phyloP scores from a whole-genome alignment of 2,113 vertebrate genomes.

The Vireo altiloquus region DNA sequence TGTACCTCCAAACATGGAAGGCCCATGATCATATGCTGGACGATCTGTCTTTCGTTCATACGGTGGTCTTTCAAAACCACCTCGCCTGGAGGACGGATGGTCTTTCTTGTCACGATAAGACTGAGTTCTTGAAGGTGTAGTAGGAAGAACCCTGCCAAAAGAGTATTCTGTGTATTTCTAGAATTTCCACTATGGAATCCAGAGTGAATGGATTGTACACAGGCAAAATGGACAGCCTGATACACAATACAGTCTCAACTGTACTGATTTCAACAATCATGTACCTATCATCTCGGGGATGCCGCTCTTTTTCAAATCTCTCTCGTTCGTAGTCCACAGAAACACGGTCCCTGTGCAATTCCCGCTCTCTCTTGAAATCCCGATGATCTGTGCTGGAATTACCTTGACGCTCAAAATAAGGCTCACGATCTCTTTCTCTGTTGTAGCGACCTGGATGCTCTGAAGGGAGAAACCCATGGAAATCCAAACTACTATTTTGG shows the following conservation, averaged over 20 bases:
- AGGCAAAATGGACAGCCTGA: background rate
- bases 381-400: constrained; percentile 85
- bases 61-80: constrained; percentile 83
- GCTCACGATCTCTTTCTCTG: constrained; percentile 83
- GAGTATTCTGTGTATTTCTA: background rate
- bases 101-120: constrained; percentile 88
- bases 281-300: constrained; percentile 87
- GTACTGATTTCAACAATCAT: background rate
- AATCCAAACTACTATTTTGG: background rate
- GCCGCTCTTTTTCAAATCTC: constrained; percentile 88
- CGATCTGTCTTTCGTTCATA: constrained; percentile 88
- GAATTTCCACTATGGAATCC: background rate
- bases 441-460: constrained; percentile 85
- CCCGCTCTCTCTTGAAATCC: constrained; percentile 89
- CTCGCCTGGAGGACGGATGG: constrained; percentile 78
- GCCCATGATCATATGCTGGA: constrained; percentile 78
- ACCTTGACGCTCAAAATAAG: constrained; percentile 85
- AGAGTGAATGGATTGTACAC: too few species aligned
- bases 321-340: constrained; percentile 88
- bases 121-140: constrained; percentile 70
- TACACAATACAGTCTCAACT: background rate
- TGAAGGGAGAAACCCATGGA: constrained; percentile 47
- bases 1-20: constrained; percentile 84
- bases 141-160: constrained; percentile 70
- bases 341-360: constrained; percentile 76